Conservation (phyloP, 2,888 invertebrate species). For the Caenorhabditis sp. region DNA sequence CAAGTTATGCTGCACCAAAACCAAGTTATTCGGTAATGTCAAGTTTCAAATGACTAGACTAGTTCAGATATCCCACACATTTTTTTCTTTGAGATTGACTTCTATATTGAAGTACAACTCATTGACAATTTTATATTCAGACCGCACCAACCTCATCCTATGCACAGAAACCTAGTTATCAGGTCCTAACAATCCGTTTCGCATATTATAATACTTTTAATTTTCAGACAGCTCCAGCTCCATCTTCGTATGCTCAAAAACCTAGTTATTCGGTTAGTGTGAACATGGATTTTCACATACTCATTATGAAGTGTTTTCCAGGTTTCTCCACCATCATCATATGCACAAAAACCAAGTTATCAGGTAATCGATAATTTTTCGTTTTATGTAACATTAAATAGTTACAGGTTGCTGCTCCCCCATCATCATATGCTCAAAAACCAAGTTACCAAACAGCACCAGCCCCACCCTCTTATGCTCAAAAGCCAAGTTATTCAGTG, state of each 20-base stretch:
- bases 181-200: too few species aligned
- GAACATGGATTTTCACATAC: not conserved
- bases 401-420: too few species aligned
- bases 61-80: too few species aligned
- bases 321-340: not conserved
- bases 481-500: not conserved
- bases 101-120: too few species aligned
- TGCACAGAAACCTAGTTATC: not conserved
- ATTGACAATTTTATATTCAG: too few species aligned
- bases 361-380: too few species aligned
- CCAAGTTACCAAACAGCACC: not conserved
- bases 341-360: not conserved
- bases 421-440: too few species aligned
- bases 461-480: not conserved
- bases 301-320: not conserved
- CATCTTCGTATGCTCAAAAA: not conserved
- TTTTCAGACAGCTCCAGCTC: not conserved
- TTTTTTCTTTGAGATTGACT: too few species aligned
- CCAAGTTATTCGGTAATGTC: not conserved
- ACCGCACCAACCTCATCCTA: not conserved
- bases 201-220: not conserved
- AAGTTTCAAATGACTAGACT: too few species aligned
- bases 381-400: too few species aligned
- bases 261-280: not conserved
- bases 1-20: not conserved